phyloP scores from a whole-genome alignment of 2,888 invertebrate genomes.

The Melinaea marsaeus region DNA sequence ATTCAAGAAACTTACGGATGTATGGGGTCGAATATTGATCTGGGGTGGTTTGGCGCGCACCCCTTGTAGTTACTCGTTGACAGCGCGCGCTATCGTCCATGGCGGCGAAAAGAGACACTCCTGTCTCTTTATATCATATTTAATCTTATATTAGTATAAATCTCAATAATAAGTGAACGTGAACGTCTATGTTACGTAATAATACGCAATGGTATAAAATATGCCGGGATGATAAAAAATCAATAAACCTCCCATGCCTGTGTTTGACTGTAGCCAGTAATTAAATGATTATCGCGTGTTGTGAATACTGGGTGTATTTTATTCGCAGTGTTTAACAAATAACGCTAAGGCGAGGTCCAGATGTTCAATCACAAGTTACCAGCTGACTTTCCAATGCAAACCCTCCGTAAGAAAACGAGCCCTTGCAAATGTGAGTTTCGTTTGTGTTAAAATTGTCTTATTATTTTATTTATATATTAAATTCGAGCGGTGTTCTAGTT shows the following conservation, averaged over 20 bases:
- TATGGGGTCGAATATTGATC: slow-evolving; percentile 68
- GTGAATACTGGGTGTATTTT: slow-evolving; percentile 64
- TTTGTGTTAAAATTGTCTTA: slow-evolving; percentile 41
- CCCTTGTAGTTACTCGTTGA: slow-evolving; percentile 33
- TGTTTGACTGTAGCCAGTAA: slow-evolving; percentile 45
- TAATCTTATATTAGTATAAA: too few relatives aligned
- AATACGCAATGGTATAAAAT: slow-evolving; percentile 36
- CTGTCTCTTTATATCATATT: slow-evolving; percentile 31
- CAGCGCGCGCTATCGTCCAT: slow-evolving; percentile 43
- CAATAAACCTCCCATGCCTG: slow-evolving; percentile 60
- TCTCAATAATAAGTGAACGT: neutral
- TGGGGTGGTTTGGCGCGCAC: slow-evolving; percentile 54
- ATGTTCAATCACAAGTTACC: slow-evolving; percentile 79
- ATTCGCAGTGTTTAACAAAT: slow-evolving; percentile 63
- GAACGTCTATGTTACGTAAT: slow-evolving; percentile 38
- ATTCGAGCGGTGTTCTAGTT: slow-evolving; percentile 53
- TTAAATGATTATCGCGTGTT: slow-evolving; percentile 41
- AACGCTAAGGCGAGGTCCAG: slow-evolving; percentile 50
- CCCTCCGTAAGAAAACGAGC: slow-evolving; percentile 94
- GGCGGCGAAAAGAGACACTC: slow-evolving; percentile 43
- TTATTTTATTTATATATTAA: slow-evolving; percentile 47
- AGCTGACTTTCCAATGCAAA: slow-evolving; percentile 87
- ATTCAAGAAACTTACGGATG: slow-evolving; percentile 56
- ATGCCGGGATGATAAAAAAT: slow-evolving; percentile 55
- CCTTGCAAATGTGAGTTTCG: slow-evolving; percentile 93